A percentile compares a stretch with the other conserved stretches of the same genome.
Evolutionary conservation across 2,113 vertebrate species (phyloP).

Genomic region (Alligator mississippiensis): DNA sequence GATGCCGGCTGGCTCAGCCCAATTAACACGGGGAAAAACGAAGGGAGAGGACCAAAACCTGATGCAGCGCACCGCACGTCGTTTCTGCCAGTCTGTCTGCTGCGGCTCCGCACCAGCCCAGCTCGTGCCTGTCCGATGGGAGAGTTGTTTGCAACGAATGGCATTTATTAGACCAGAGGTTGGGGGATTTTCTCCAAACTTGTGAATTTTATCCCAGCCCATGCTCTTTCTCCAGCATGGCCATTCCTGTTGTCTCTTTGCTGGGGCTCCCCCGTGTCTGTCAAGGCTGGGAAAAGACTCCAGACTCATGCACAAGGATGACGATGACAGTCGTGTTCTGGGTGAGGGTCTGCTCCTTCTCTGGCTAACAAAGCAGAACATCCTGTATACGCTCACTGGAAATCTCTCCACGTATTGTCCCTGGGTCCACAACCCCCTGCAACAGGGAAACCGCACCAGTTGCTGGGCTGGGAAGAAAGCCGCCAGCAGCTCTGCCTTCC

Average conservation of each 20-base stretch:
- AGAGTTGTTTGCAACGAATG: neutral
- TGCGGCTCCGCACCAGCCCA: neutral
- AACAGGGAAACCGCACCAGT: neutral
- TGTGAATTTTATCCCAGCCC: neutral
- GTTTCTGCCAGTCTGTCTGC: no score
- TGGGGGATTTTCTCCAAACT: neutral
- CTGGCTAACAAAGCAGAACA: neutral
- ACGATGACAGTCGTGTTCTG: neutral
- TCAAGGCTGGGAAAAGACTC: neutral
- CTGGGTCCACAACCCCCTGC: neutral
- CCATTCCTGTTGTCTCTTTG: neutral
- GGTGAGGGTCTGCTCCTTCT: neutral
- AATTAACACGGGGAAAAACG: neutral
- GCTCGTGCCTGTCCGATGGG: neutral
- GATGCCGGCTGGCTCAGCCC: neutral
- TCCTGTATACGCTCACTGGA: neutral
- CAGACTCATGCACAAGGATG: no score
- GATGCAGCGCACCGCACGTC: accelerated
- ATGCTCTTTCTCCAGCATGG: neutral
- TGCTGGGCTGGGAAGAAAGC: neutral
- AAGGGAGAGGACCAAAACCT: neutral
- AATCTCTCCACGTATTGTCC: neutral
- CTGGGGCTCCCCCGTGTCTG: neutral
- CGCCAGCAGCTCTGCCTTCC: neutral
- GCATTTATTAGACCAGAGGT: neutral